Percentiles rank a stretch among this genome's conserved stretches.
phyloP scores from a whole-genome alignment of 2,113 vertebrate species.

The Typhlomys cinereus region DNA sequence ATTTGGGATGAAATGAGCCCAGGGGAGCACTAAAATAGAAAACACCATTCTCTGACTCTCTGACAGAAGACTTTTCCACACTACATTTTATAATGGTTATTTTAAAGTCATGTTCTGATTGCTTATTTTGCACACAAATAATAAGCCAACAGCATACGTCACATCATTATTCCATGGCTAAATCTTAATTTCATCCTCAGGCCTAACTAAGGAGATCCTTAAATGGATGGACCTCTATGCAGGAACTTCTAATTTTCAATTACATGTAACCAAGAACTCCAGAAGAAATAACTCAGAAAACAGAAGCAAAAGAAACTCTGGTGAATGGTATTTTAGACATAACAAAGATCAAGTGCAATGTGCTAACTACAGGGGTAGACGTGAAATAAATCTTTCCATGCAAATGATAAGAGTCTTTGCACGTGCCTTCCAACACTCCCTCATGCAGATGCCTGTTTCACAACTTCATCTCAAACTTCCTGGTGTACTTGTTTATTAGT shows the following conservation, averaged over 20 bases:
- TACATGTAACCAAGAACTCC: neutral
- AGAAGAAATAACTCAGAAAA: slow-evolving; percentile 35
- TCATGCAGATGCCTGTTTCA: neutral
- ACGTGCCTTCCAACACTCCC: neutral
- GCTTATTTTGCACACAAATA: neutral
- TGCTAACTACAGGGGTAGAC: neutral
- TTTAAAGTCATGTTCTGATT: neutral
- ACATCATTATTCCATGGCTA: neutral
- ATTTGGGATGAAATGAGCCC: neutral
- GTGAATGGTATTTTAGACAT: neutral
- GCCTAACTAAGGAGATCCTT: neutral
- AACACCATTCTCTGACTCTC: neutral
- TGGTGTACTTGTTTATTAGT: neutral
- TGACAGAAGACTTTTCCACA: neutral
- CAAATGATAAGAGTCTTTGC: neutral
- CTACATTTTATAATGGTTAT: neutral
- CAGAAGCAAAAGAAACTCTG: neutral
- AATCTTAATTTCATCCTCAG: neutral
- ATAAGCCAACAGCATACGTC: neutral
- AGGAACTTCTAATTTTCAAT: neutral
- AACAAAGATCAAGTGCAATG: neutral
- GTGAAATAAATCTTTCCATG: neutral
- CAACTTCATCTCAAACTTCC: slow-evolving; percentile 21
- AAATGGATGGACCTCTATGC: neutral
- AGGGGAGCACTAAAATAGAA: neutral